These are phyloP conservation scores for Stenopsyche tienmushanensis DNA, from an alignment of 1,140 invertebrate species.

Conservation along the genomic window DNA sequence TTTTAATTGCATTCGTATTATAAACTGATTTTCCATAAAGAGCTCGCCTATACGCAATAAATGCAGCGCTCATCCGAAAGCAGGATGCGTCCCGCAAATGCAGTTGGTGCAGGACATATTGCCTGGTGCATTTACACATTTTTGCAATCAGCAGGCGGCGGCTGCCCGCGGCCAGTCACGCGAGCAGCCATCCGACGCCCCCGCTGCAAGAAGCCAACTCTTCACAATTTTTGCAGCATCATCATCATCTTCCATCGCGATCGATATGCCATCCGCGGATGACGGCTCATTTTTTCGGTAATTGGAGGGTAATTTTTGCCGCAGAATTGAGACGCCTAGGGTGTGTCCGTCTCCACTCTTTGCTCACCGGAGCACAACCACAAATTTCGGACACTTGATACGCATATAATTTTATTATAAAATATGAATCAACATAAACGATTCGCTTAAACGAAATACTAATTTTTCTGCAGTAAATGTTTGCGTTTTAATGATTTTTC, in stretches of 20 bases:
- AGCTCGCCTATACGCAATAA: too few species aligned
- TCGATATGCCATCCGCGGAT: background rate
- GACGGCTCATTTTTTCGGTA: background rate
- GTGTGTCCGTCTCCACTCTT: too few species aligned
- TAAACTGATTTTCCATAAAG: too few species aligned
- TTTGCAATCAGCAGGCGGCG: constrained; percentile 26
- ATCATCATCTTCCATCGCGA: background rate
- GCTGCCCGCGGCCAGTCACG: constrained; percentile 15
- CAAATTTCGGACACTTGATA: background rate
- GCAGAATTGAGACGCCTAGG: background rate
- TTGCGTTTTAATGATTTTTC: too few species aligned
- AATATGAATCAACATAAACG: background rate
- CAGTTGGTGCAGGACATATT: constrained; percentile 16
- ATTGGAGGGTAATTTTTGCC: background rate
- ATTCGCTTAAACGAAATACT: background rate
- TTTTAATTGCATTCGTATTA: too few species aligned
- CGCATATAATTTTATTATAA: background rate
- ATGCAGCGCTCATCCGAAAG: too few species aligned
- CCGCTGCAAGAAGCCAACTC: background rate
- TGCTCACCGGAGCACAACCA: too few species aligned
- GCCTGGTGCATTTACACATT: constrained; percentile 24
- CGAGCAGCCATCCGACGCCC: constrained; percentile 8
- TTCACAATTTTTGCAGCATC: background rate
- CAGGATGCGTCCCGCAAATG: background rate
- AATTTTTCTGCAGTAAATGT: background rate